Evolutionary conservation across 2,888 invertebrate genomes (phyloP), one percentile per base, ranked within the genome.

Genomic region (Rhagonycha lutea): DNA sequence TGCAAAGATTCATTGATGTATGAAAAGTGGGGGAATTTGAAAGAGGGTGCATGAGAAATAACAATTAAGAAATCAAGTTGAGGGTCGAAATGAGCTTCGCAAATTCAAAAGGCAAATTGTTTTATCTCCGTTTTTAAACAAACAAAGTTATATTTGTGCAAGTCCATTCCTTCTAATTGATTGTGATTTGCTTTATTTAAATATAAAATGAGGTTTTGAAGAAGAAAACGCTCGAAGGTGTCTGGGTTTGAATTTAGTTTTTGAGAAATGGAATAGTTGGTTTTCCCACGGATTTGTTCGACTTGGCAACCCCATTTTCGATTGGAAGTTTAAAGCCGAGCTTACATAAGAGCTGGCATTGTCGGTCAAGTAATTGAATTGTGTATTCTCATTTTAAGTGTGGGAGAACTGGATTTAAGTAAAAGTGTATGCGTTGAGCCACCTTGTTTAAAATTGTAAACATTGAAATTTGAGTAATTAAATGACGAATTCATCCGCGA

Each of bases 401-500:
- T 76, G 76, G 76, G 76, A 76, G 76, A 76, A 76, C 76, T 67
- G 70, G 76, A 70, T 76, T 76, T 70, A 70, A 73, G 73, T 70
- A 75, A 72, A 75, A 65, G 69, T 72, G 68, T 68, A 4, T 24
- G 67, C 28, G 14, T 26, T 10, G 28, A 24, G 23, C 14, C 11
- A 10, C 28, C 26, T 24, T 14, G 28, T 67, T 26, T 10, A 14
- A 26, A 67, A 26, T 18, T 11, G 28, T 67, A 67, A 28, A 67
- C 24, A 67, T 24, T 67, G n/a, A 24, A 24, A 28, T 67, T 67
- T 67, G 14, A 23, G 32, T 47, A 60, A 47, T 60, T 69, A 70
- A 32, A 65, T 60, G 69, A 63, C 29, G 23, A 73, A 73, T 65
- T 71, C 71, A 67, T 67, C 24, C 63, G 63, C 26, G 60, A 70